Evolutionary conservation across 2,888 invertebrate genomes (phyloP).

Genomic region (Drosophila villosipedis): DNA sequence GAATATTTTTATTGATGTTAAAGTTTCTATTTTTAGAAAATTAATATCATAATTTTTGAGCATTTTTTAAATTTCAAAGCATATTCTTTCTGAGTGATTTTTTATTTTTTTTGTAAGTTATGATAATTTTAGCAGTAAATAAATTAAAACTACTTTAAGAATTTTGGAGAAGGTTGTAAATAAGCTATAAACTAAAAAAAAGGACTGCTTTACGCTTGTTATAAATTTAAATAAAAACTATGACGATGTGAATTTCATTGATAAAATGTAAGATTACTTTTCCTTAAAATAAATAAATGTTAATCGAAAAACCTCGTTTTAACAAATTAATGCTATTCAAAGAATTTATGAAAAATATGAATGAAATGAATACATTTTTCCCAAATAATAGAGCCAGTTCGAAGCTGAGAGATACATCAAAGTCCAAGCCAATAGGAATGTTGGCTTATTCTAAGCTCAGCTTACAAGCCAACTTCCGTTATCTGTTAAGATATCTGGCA

Average conservation of each 20-base stretch:
- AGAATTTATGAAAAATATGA: background rate
- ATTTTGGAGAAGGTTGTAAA: background rate
- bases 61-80: background rate
- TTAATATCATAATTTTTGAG: background rate
- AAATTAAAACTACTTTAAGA: background rate
- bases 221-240: background rate
- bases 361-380: background rate
- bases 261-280: background rate
- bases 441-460: slow-evolving; percentile 18
- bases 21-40: background rate
- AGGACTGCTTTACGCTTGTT: background rate
- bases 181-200: background rate
- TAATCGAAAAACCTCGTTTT: background rate
- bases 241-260: background rate
- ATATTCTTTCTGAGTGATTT: background rate
- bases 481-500: slow-evolving; percentile 13
- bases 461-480: slow-evolving; percentile 57
- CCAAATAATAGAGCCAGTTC: background rate
- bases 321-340: background rate
- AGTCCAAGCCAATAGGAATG: background rate
- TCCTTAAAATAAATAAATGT: background rate
- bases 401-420: slow-evolving; percentile 4
- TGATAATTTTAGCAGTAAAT: background rate
- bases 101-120: background rate
- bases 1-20: background rate